phyloP scores from a whole-genome alignment of 2,888 invertebrate genomes.

The Catocala fraxini region DNA sequence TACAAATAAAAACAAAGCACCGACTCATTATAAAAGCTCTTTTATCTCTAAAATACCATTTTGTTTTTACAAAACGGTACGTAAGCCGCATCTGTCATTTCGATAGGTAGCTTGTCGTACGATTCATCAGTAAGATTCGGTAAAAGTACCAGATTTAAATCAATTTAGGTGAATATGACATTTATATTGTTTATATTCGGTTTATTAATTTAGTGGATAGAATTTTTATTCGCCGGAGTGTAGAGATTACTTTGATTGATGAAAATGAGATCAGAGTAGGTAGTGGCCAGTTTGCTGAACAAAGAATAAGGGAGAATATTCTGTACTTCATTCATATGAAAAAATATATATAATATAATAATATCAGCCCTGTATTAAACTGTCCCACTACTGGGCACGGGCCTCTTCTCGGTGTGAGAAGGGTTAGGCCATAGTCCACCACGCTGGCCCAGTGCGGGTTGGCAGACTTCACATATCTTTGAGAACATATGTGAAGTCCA shows the following conservation, averaged over 20 bases:
- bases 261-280: neutral
- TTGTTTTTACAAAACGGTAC: conserved; percentile 1
- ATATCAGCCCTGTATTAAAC: no score
- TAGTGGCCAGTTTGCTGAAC: no score
- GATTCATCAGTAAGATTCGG: neutral
- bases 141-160: neutral
- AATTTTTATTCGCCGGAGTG: neutral
- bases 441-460: no score
- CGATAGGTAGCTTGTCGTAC: neutral
- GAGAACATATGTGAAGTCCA: no score
- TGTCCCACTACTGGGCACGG: no score
- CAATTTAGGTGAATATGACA: neutral
- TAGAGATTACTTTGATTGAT: neutral
- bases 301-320: no score
- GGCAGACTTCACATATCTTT: no score
- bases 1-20: conserved; percentile 2
- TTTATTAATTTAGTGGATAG: neutral
- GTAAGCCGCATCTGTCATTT: neutral
- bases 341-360: no score
- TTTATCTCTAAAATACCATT: conserved; percentile 1
- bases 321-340: no score
- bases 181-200: neutral
- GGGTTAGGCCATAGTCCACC: no score
- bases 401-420: no score
- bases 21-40: neutral